Evolutionary conservation across 1,140 invertebrate genomes (phyloP), one percentile per base, ranked within the genome.

Genomic region (Cyclina sinensis): DNA sequence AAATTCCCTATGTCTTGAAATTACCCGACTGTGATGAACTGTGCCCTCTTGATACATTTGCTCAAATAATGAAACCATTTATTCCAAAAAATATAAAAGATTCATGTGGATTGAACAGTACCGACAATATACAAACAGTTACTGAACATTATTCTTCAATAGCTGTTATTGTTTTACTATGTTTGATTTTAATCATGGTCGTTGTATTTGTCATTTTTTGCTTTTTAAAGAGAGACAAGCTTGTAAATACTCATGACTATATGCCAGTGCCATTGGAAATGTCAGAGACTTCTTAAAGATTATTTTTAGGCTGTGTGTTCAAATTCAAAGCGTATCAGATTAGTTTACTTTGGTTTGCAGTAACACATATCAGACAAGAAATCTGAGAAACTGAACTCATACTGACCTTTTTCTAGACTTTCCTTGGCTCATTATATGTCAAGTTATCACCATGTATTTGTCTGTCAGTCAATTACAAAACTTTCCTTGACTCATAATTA

Each of bases 221-320:
- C 24, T 73, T 39, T 5, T 24, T 70, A n/a, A 84, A 73, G 37
- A 54, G 48, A 32, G 65, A 70, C 1, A 30, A 5, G 0, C 9
- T 27, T 32, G 65, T 27, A 74, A 46, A 48, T 73, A 35, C 16
- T 7, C 24, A 54, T 51, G 65, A 84, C 21, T 84, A 84, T 54
- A 73, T 74, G 46, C 82, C 82, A 54, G 82, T 84, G 21, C 82
- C 82, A 54, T 39, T 51, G 21, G 82, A 84, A 84, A 84, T 84
- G 82, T 37, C 43, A 43, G 43, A 43, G 14, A 43, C 14, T 43
- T 43, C 43, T 7, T 43, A 43, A 43, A 4, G 43, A n/a, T n/a
- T n/a, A n/a, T n/a, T n/a, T n/a, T n/a, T n/a, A n/a, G n/a, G n/a
- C n/a, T n/a, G n/a, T n/a, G n/a, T n/a, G n/a, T n/a, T n/a, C n/a